Evolutionary conservation across 2,797 vertebrate species (phyloP), one percentile per base, ranked within the genome.

Genomic region (Thamnophis elegans): DNA sequence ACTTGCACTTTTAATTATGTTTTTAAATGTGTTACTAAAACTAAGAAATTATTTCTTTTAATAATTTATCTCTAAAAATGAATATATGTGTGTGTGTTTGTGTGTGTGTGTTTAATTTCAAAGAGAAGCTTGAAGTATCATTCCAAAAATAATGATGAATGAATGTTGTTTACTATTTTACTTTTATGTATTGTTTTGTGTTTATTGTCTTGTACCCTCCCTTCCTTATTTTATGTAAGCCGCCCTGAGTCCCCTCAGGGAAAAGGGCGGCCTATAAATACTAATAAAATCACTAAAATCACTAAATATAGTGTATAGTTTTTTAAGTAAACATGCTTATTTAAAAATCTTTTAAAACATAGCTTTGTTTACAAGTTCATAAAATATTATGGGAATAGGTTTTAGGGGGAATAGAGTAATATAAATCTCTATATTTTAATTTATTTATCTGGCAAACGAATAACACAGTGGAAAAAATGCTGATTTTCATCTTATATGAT

Each of bases 401-500:
- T 96, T 94, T 94, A 90, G 18, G 89, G 25, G 14, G 36, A 94
- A 58, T 47, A 65, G 62, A 92, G 51, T 94, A 89, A 54, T 78
- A 94, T 51, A 88, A 90, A 65, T n/a, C 16, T 94, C 36, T 65
- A 93, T 94, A 86, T 73, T 95, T 94, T 95, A 94, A 93, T 32
- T 0, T 93, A 90, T 92, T 93, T 90, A 90, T 85, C 87, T 95
- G 73, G 92, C 54, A 88, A 96, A 95, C 96, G 97, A 96, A 94
- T 96, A 94, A 89, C 94, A 20, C 90, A 47, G 88, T 89, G 26
- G 93, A 89, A 47, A 94, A 96, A 96, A 95, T 58, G 86, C 59
- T 4, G 0, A 25, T 95, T 90, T 95, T 96, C 93, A 47, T 96
- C 94, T 95, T 95, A 88, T 91, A 55, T 93, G 93, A 93, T 94